A percentile compares a stretch with the other conserved stretches of the same genome.
phyloP scores from a whole-genome alignment of 2,888 invertebrate genomes.

The Drosophila eohydei region DNA sequence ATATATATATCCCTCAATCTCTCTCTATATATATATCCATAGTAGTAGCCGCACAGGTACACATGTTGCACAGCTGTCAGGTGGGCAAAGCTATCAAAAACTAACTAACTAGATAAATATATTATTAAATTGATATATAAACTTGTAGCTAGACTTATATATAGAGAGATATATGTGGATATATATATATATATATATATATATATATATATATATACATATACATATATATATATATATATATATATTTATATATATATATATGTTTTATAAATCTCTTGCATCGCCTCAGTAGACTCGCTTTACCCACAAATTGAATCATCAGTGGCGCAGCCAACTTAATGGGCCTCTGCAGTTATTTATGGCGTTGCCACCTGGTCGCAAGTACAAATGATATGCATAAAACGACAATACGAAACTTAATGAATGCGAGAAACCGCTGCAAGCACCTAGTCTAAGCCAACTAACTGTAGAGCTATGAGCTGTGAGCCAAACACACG shows the following conservation, averaged over 20 bases:
- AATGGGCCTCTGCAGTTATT: constrained; percentile 7
- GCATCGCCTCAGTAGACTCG: constrained; percentile 1
- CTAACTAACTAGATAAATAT: neutral
- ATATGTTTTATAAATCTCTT: neutral
- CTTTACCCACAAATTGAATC: neutral
- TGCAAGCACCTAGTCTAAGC: neutral
- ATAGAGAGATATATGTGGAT: no score
- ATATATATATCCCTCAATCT: constrained; percentile 7
- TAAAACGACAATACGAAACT: neutral
- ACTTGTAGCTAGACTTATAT: no score
- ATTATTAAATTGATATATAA: neutral
- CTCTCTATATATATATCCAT: neutral
- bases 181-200: neutral
- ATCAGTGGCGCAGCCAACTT: constrained; percentile 16
- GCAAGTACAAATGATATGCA: neutral
- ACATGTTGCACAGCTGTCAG: constrained; percentile 48
- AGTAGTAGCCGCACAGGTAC: constrained; percentile 10
- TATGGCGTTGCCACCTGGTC: neutral
- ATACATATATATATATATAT: neutral
- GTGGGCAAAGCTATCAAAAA: constrained; percentile 19
- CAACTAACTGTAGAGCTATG: neutral
- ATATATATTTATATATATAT: neutral
- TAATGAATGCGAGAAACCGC: neutral
- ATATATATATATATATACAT: neutral
- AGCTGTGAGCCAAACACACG: neutral